Percentiles rank a stretch among this genome's conserved stretches.
These are phyloP conservation scores for Babyrousa celebensis DNA, from an alignment of 2,797 vertebrate species.

Conservation along the genomic window DNA sequence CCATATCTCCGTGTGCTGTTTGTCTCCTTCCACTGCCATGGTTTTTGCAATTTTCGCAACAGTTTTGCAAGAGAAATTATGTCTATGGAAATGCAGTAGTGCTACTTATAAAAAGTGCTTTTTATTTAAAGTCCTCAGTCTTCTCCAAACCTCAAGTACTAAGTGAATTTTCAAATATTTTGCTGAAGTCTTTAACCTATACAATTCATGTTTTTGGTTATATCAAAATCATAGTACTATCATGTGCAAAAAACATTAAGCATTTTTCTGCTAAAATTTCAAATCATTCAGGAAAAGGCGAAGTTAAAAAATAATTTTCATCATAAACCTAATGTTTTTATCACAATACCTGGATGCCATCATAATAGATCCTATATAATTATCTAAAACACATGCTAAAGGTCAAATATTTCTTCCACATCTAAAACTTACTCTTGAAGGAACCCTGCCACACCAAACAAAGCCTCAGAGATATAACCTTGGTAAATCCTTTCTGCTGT, in stretches of 20 bases:
- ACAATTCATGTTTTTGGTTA: slow-evolving; percentile 5
- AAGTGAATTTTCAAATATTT: slow-evolving; percentile 24
- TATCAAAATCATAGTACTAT: background rate
- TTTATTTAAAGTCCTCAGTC: background rate
- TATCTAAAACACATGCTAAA: slow-evolving; percentile 2
- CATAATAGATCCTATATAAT: background rate
- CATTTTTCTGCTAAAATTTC: slow-evolving; percentile 12
- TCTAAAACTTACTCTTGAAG: background rate
- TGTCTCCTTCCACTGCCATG: too few species aligned
- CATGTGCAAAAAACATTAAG: background rate
- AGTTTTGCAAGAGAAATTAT: slow-evolving; percentile 23
- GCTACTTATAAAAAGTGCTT: background rate
- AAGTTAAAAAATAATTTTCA: background rate
- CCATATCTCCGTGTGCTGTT: too few species aligned
- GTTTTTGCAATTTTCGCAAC: too few species aligned
- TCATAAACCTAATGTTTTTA: background rate
- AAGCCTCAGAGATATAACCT: background rate
- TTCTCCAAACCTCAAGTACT: background rate
- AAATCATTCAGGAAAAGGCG: background rate
- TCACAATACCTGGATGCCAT: background rate
- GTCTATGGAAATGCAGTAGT: background rate
- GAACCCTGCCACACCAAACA: background rate
- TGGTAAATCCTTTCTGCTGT: background rate
- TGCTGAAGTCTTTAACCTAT: background rate
- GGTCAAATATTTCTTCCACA: background rate